Conservation (phyloP, 2,797 vertebrate genomes). For the Hydrolagus colliei region DNA sequence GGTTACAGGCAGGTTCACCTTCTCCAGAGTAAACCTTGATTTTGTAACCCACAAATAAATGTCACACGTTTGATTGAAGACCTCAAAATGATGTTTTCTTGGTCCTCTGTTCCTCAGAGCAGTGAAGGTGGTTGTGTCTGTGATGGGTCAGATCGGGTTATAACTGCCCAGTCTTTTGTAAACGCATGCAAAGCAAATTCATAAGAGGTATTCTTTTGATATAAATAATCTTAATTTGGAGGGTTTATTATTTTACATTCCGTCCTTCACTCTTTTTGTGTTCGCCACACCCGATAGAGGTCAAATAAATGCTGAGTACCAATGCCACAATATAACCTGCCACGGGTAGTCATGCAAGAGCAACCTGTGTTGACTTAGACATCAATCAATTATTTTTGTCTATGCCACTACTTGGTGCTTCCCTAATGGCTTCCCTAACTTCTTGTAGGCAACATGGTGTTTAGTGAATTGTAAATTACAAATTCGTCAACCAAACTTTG, state of each 20-base stretch:
- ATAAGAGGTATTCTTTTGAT: not conserved
- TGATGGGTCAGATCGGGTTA: not conserved
- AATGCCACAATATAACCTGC: too few relatives aligned
- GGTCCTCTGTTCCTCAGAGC: not conserved
- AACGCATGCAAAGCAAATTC: not conserved
- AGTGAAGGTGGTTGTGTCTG: not conserved
- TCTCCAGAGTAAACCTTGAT: not conserved
- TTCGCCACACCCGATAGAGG: too few relatives aligned
- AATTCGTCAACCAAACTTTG: not conserved
- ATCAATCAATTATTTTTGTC: not conserved
- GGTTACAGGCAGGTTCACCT: not conserved
- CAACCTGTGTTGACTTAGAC: not conserved
- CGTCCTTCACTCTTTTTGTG: too few relatives aligned
- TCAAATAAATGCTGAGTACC: too few relatives aligned
- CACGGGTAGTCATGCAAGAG: not conserved
- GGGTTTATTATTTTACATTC: not conserved
- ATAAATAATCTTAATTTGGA: not conserved
- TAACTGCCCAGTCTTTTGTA: not conserved
- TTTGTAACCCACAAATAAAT: not conserved
- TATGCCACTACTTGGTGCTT: not conserved
- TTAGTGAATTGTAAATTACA: not conserved
- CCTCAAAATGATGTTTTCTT: not conserved
- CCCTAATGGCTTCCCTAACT: not conserved
- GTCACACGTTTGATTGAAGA: not conserved
- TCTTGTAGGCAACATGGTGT: too few relatives aligned